phyloP scores from a whole-genome alignment of 2,888 invertebrate genomes.

The Dasysyrphus albostriatus region DNA sequence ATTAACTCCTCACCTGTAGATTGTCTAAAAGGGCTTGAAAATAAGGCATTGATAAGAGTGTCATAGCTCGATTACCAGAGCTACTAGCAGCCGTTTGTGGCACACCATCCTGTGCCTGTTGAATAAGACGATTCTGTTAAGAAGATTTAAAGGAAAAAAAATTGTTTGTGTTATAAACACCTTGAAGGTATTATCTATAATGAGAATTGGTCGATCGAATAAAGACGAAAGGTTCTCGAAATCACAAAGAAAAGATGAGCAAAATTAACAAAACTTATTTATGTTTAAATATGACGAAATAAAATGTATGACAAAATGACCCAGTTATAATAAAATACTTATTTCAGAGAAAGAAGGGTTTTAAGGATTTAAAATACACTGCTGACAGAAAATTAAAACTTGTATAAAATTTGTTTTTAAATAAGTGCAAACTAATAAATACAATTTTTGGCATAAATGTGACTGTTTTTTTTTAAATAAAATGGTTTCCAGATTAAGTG shows the following conservation, averaged over 20 bases:
- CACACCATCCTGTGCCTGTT: conserved; percentile 82
- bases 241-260: conserved; percentile 14
- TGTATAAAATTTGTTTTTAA: no score
- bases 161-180: neutral
- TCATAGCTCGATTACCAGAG: conserved; percentile 83
- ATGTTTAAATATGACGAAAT: neutral
- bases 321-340: conserved; percentile 3
- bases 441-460: no score
- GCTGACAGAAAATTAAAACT: neutral
- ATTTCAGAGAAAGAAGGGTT: neutral
- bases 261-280: conserved; percentile 13
- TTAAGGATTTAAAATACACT: neutral
- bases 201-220: neutral
- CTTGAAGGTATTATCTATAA: neutral
- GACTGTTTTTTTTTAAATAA: no score
- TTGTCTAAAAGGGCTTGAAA: conserved; percentile 88
- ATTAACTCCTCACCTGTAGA: conserved; percentile 87
- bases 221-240: neutral
- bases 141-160: conserved; percentile 46
- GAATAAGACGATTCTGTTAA: conserved; percentile 82
- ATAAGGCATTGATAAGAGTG: conserved; percentile 86
- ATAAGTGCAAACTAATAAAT: no score
- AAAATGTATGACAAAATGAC: neutral
- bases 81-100: conserved; percentile 83
- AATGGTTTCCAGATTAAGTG: no score